phyloP scores from a whole-genome alignment of 2,797 vertebrate species.

The Otus scops region DNA sequence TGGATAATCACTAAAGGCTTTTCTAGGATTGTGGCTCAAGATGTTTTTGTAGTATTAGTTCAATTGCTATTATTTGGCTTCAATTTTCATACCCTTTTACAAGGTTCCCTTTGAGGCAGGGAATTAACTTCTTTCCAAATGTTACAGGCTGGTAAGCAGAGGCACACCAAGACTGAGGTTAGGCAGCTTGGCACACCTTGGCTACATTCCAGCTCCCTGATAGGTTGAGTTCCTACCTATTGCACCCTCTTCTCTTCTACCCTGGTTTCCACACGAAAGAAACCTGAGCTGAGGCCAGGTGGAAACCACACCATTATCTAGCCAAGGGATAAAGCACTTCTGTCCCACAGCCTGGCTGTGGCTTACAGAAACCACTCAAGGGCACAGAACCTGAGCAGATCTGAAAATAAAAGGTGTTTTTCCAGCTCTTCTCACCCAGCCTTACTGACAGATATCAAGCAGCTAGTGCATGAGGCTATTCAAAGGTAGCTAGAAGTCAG shows the following conservation, averaged over 20 bases:
- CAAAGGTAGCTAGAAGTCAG: not conserved
- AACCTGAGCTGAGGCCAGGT: not conserved
- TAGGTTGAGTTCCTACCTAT: not conserved
- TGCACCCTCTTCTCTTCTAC: not conserved
- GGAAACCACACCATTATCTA: not conserved
- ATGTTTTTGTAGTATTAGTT: not conserved
- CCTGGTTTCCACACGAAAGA: not conserved
- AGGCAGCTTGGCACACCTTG: not conserved
- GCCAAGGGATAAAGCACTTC: not conserved
- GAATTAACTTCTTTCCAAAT: not conserved
- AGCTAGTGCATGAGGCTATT: not conserved
- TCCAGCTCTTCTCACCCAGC: not conserved
- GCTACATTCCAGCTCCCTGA: not conserved
- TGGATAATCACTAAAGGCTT: not conserved
- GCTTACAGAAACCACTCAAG: not conserved
- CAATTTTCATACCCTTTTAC: not conserved
- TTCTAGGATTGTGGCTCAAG: not conserved
- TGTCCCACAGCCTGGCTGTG: not conserved
- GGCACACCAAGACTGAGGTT: not conserved
- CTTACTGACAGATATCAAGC: not conserved
- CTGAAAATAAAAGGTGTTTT: not conserved
- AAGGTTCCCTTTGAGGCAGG: not conserved
- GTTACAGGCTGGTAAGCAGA: not conserved
- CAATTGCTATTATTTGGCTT: not conserved
- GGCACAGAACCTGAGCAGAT: not conserved